A percentile compares a stretch with the other conserved stretches of the same genome.
Evolutionary conservation across 2,113 vertebrate species (phyloP).

Genomic region (Danionella cerebrum): DNA sequence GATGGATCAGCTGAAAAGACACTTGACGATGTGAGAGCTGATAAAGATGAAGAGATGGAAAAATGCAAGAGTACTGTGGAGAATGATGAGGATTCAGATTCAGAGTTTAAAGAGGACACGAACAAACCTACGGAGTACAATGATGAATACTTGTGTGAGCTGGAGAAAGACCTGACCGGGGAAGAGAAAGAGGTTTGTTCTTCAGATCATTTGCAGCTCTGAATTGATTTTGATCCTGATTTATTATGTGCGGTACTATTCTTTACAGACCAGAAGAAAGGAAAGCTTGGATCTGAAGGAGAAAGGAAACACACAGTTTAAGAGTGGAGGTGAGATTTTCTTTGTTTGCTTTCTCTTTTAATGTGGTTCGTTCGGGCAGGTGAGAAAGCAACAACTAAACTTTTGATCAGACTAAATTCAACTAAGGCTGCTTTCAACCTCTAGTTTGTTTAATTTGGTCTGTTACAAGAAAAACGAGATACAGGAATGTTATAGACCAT

Average conservation of each 20-base stretch:
- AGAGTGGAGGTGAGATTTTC: slow-evolving; percentile 73
- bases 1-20: neutral
- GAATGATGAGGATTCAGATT: slow-evolving; percentile 32
- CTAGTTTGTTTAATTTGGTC: too few relatives aligned
- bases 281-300: slow-evolving; percentile 80
- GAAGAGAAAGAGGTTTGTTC: slow-evolving; percentile 43
- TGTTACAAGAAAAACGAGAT: too few relatives aligned
- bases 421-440: too few relatives aligned
- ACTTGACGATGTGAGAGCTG: neutral
- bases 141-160: slow-evolving; percentile 43
- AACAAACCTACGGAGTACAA: slow-evolving; percentile 34
- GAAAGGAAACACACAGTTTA: slow-evolving; percentile 83
- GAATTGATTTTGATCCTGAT: neutral
- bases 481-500: neutral
- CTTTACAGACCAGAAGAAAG: slow-evolving; percentile 76
- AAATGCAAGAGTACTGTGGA: slow-evolving; percentile 17
- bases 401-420: too few relatives aligned
- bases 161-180: slow-evolving; percentile 43
- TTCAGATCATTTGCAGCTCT: neutral
- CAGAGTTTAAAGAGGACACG: slow-evolving; percentile 34
- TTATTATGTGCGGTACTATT: slow-evolving; percentile 6
- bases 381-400: too few relatives aligned
- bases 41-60: neutral
- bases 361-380: too few relatives aligned
- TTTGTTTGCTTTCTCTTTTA: neutral